Base-by-base conservation (phyloP, 2,797 vertebrate genomes). In the Micropoecilia bifurca region DNA sequence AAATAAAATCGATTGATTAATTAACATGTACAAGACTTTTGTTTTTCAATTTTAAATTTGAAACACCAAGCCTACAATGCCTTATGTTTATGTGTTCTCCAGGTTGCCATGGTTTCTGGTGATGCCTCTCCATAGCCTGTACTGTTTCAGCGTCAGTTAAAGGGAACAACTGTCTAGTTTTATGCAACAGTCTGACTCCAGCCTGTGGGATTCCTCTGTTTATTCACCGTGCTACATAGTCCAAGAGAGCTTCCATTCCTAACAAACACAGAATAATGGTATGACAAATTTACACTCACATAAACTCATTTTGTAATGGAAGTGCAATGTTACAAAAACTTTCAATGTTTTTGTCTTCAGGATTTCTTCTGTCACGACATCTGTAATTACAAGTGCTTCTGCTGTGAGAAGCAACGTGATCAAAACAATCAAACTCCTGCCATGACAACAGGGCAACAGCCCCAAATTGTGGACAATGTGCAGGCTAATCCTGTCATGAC, bases 331-430 rank as follows among this genome's bases (percentile, higher is more conserved):
- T 13, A 28, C 6, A 45, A 69, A n/a, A 18, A 5, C 20, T 74
- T 53, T 53, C 50, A 39, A 36, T 13, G 10, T n/a, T n/a, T 6
- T 74, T 41, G 59, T 45, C 55, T 68, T 50, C 81, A 95, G 95
- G 93, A 94, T 0, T 84, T 77, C 4, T 0, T 95, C 18, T 95
- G 95, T 0, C n/a, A n/a, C n/a, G n/a, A n/a, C n/a, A n/a, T n/a
- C n/a, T n/a, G n/a, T n/a, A n/a, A n/a, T n/a, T n/a, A n/a, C n/a
- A n/a, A n/a, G 63, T 95, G 95, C 82, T 14, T 66, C 80, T 95
- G 93, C 83, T 94, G 95, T n/a, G n/a, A n/a, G 83, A 91, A 95
- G 86, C 84, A 91, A 8, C 90, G 92, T 0, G 94, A 96, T 80
- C 43, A 95, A 0, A 90, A 81, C 39, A 0, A 82, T 1, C 0